These are phyloP conservation scores for Caenorhabditis plicata DNA, from an alignment of 2,888 invertebrate genomes.

Conservation along the genomic window DNA sequence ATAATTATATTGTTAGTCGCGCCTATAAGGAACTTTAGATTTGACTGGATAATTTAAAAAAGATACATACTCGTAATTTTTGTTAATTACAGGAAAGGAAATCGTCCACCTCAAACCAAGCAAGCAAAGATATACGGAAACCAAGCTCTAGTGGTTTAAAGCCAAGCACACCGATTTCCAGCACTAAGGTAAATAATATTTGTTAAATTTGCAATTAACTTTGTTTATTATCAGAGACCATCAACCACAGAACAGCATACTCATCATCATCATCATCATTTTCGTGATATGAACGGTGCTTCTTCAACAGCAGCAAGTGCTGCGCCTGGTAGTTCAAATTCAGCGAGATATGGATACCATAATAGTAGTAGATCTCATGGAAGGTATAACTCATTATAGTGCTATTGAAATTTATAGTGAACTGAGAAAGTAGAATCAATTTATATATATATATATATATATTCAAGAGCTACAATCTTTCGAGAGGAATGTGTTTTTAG, in stretches of 20 bases:
- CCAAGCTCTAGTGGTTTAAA: conserved; percentile 14
- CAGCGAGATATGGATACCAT: conserved; percentile 13
- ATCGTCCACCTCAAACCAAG: conserved; percentile 16
- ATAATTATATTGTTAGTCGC: too few species aligned
- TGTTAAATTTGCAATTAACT: neutral
- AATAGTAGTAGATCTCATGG: conserved; percentile 14
- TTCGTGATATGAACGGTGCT: conserved; percentile 30
- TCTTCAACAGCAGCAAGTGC: conserved; percentile 3
- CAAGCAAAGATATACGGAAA: conserved; percentile 17
- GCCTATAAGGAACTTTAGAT: too few species aligned
- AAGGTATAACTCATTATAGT: too few species aligned
- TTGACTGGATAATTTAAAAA: too few species aligned
- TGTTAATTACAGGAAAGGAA: conserved; percentile 22
- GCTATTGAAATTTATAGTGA: too few species aligned
- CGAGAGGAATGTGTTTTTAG: too few species aligned
- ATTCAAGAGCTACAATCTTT: too few species aligned
- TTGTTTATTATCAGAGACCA: conserved; percentile 3
- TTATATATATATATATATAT: too few species aligned
- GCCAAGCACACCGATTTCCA: neutral
- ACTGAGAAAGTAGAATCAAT: too few species aligned
- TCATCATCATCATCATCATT: conserved; percentile 4
- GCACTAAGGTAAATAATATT: neutral
- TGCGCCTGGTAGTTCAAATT: neutral
- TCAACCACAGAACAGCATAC: conserved; percentile 7
- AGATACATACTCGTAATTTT: too few species aligned